These are phyloP conservation scores for Mythimna loreyi DNA, from an alignment of 2,888 invertebrate genomes.

Conservation along the genomic window DNA sequence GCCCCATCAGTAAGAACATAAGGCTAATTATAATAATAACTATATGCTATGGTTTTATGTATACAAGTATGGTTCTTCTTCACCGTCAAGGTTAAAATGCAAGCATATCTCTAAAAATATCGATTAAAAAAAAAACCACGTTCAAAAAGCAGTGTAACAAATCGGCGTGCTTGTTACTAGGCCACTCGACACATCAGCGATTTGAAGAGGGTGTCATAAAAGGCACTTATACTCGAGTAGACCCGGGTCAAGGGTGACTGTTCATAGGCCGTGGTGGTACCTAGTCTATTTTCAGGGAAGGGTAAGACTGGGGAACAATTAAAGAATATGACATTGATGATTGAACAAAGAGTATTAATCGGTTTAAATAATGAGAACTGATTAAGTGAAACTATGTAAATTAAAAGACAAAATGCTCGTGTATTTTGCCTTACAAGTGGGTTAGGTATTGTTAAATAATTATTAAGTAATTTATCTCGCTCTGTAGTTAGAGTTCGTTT, in stretches of 20 bases:
- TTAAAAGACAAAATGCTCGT: no score
- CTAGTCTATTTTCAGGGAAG: conserved; percentile 1
- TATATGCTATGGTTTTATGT: no score
- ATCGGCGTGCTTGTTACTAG: conserved; percentile 26
- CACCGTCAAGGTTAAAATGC: neutral
- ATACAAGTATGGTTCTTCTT: neutral
- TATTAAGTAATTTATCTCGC: no score
- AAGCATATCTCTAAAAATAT: neutral
- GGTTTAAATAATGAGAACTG: neutral
- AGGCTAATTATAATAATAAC: no score
- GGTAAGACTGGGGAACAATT: neutral
- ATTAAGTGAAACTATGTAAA: neutral
- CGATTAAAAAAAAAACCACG: neutral
- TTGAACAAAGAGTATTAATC: no score
- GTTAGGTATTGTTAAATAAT: no score
- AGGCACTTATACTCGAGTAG: conserved; percentile 18
- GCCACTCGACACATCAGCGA: conserved; percentile 33
- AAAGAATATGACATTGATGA: neutral
- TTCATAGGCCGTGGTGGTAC: conserved; percentile 12
- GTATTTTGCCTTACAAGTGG: no score
- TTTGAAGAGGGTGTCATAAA: conserved; percentile 45
- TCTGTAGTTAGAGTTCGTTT: no score
- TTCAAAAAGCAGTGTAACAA: conserved; percentile 5
- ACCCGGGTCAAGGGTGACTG: conserved; percentile 34
- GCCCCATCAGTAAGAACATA: no score